Percentiles rank a stretch among this genome's conserved stretches.
phyloP scores from a whole-genome alignment of 2,113 vertebrate species.

The Aspiorhynchus laticeps region DNA sequence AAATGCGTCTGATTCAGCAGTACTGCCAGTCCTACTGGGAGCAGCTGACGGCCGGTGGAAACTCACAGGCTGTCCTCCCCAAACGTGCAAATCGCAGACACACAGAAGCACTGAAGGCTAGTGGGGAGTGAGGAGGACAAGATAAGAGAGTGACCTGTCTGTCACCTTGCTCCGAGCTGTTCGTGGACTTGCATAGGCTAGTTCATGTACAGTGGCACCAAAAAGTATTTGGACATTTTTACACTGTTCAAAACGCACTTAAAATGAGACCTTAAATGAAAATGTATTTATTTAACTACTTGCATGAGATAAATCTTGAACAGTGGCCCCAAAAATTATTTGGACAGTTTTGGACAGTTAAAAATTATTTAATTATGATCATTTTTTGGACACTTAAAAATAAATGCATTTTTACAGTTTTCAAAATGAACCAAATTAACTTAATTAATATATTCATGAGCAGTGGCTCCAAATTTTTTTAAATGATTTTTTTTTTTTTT shows the following conservation, averaged over 20 bases:
- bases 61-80: constrained; percentile 53
- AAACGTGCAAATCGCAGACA: constrained; percentile 68
- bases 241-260: not conserved
- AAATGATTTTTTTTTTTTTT: not conserved
- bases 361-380: not conserved
- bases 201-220: not conserved
- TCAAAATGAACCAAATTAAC: not conserved
- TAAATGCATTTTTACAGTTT: not conserved
- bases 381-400: not conserved
- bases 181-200: not conserved
- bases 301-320: not conserved
- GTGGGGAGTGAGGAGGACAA: constrained; percentile 65
- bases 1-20: constrained; percentile 77
- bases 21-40: constrained; percentile 82
- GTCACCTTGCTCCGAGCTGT: not conserved
- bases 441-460: not conserved
- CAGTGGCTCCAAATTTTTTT: not conserved
- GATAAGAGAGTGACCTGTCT: not conserved
- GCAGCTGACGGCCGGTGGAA: constrained; percentile 62
- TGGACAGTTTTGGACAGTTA: not conserved
- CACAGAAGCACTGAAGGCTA: constrained; percentile 72
- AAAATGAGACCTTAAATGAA: not conserved
- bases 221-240: constrained; percentile 8
- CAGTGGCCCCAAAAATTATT: not conserved
- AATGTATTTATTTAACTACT: not conserved